Evolutionary conservation across 2,113 vertebrate species (phyloP).

Genomic region (Meles meles): DNA sequence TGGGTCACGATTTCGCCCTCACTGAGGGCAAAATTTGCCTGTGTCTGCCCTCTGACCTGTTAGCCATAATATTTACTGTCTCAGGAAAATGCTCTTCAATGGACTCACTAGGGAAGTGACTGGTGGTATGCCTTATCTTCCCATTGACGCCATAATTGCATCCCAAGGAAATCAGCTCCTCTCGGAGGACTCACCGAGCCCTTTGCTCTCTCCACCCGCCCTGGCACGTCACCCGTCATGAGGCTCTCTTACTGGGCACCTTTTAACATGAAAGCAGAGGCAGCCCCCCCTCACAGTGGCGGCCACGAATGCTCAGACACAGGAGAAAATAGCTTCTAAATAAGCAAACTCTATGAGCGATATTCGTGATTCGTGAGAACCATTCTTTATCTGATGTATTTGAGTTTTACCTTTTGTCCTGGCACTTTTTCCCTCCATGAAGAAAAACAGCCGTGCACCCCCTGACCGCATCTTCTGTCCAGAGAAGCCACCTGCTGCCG

Average conservation of each 20-base stretch:
- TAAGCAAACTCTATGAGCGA: neutral
- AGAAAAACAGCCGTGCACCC: accelerated
- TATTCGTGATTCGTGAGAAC: accelerated
- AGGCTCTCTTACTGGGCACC: accelerated
- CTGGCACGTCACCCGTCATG: accelerated
- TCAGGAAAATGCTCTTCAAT: accelerated
- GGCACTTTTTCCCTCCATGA: neutral
- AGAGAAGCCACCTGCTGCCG: accelerated
- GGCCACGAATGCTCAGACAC: neutral
- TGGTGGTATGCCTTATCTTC: accelerated
- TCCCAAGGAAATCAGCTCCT: neutral
- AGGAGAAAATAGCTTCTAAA: neutral
- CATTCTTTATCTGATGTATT: neutral
- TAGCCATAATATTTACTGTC: no score
- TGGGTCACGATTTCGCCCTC: no score
- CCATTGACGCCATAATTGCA: accelerated
- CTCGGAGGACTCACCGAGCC: accelerated
- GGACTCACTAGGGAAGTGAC: no score
- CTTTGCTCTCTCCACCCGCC: no score
- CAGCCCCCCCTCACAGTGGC: accelerated
- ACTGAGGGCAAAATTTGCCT: no score
- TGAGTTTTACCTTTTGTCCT: neutral
- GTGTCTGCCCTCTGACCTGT: neutral
- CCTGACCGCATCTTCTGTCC: neutral
- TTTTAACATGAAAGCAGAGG: neutral